Conservation (phyloP, 2,797 vertebrate genomes). For the Malacoraja senta region DNA sequence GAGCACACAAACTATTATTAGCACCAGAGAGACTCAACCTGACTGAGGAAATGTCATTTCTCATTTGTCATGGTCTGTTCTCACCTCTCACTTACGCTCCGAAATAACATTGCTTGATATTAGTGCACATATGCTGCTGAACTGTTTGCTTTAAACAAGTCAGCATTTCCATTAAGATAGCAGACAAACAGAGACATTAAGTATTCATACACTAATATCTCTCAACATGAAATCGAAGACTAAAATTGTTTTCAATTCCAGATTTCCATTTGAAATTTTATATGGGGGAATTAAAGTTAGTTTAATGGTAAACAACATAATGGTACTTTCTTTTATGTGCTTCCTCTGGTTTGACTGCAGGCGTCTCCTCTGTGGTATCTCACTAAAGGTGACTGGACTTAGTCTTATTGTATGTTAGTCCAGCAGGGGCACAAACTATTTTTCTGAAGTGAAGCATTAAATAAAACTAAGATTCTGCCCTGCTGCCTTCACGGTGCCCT, state of each 20-base stretch:
- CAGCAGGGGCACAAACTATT: not conserved
- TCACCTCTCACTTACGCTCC: not conserved
- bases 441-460: not conserved
- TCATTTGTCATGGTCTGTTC: constrained; percentile 32
- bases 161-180: not conserved
- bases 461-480: not conserved
- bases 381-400: not conserved
- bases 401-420: not conserved
- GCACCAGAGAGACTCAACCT: not conserved
- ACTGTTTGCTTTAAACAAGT: constrained; percentile 16
- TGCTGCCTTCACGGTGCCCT: not conserved
- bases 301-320: not conserved
- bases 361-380: not conserved
- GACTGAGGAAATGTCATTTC: not conserved
- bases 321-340: not conserved
- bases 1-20: constrained; percentile 14
- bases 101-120: constrained; percentile 16
- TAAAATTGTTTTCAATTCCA: constrained; percentile 22
- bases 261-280: constrained; percentile 8
- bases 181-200: not conserved
- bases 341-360: not conserved
- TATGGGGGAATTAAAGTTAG: not conserved
- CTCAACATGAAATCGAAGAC: constrained; percentile 18
- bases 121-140: not conserved
- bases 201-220: not conserved